Evolutionary conservation across 2,888 invertebrate genomes (phyloP).

Genomic region (Piscicola geometra): DNA sequence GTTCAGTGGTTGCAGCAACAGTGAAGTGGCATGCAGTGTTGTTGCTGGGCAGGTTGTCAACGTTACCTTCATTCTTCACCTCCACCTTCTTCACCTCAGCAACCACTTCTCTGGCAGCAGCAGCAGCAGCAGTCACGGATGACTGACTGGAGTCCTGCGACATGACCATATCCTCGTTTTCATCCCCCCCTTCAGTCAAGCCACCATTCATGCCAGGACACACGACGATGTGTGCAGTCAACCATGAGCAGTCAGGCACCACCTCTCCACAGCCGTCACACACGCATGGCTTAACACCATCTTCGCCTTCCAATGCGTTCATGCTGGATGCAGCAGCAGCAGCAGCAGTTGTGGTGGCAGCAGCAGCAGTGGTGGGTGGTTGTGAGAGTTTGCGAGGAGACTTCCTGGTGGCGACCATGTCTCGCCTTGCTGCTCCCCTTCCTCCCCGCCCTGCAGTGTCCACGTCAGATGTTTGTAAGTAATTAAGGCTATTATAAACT

Average conservation of each 20-base stretch:
- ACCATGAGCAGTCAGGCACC: conserved; percentile 37
- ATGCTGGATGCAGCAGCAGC: no score
- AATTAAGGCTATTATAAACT: no score
- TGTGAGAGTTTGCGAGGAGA: neutral
- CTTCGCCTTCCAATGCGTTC: neutral
- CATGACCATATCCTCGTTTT: conserved; percentile 11
- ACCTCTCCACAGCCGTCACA: conserved; percentile 37
- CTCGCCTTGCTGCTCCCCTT: neutral
- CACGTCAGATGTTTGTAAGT: neutral
- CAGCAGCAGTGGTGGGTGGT: no score
- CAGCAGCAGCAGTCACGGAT: no score
- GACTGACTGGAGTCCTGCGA: neutral
- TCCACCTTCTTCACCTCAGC: no score
- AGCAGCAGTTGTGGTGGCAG: no score
- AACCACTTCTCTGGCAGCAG: no score
- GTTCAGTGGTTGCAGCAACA: no score
- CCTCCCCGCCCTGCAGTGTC: neutral
- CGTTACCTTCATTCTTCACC: no score
- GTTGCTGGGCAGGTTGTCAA: no score
- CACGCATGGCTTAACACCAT: conserved; percentile 29
- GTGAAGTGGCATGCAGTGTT: no score
- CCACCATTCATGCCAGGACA: conserved; percentile 32
- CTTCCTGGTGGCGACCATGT: neutral
- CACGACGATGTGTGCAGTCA: conserved; percentile 37
- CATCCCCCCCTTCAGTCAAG: neutral